Base-by-base conservation (phyloP, 2,113 vertebrate species). In the Atractosteus spatula region DNA sequence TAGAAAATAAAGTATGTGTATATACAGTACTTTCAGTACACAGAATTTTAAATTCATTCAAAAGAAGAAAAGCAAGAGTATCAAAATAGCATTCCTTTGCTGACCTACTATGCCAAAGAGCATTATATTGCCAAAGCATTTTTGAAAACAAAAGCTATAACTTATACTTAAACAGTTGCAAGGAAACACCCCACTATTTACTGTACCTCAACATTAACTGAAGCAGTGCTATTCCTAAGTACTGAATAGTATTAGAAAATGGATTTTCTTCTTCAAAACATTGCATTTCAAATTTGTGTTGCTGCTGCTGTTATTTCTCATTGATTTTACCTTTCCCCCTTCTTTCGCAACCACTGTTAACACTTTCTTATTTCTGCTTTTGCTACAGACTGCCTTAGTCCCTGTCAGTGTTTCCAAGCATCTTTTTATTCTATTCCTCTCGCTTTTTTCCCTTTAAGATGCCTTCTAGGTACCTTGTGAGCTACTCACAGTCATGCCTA, bases 241-340 rank as follows among this genome's bases (percentile, higher is more conserved):
- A 29, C 29, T 29, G 29, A 29, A 29, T 29, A 29, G 29, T 29
- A 29, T 29, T 29, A 29, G 29, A 29, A 1, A 29, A 29, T 29
- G 29, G 29, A 29, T 29, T 29, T 29, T 29, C 29, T 29, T 29
- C 29, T 29, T 29, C 29, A 29, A 29, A 29, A 29, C 29, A 29
- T 29, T 29, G 29, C 29, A 2, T 29, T 29, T 29, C 29, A 29
- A 29, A 29, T 29, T 29, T 29, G 29, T 29, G 29, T 29, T 29
- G 29, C 29, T 2, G 29, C 29, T 29, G 29, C 29, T 29, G 29
- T 29, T 29, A 29, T 29, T 29, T 85, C 76, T 71, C 90, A 92
- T 92, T 89, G 90, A 92, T 92, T 87, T 86, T 84, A 83, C 84
- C 85, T 86, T 80, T 85, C 90, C 87, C 88, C 82, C 87, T 85